phyloP scores from a whole-genome alignment of 2,888 invertebrate species.

The Habrosyne pyritoides region DNA sequence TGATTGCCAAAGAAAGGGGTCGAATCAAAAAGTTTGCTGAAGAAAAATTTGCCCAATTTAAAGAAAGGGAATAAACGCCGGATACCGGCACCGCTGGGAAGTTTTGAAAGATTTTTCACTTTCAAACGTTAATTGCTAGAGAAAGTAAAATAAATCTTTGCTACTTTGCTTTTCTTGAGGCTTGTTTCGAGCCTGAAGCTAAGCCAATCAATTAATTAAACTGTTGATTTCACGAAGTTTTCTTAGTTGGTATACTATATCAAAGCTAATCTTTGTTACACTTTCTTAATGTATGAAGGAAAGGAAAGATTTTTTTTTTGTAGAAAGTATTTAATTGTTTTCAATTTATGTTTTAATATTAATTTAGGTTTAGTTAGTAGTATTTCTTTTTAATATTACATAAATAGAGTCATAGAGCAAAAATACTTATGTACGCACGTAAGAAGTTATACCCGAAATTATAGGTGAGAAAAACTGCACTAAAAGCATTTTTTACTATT shows the following conservation, averaged over 20 bases:
- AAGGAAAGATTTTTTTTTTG: neutral
- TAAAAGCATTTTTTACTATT: too few relatives aligned
- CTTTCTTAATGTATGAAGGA: neutral
- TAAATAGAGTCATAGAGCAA: too few relatives aligned
- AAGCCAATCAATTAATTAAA: slow-evolving; percentile 78
- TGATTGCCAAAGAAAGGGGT: slow-evolving; percentile 78
- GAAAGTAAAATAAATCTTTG: slow-evolving; percentile 79
- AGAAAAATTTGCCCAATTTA: slow-evolving; percentile 80
- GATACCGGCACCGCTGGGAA: slow-evolving; percentile 54
- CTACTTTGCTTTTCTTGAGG: slow-evolving; percentile 69
- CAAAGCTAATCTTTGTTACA: slow-evolving; percentile 11
- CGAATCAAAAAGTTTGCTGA: slow-evolving; percentile 75
- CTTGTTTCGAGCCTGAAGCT: slow-evolving; percentile 60
- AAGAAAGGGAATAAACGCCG: slow-evolving; percentile 73
- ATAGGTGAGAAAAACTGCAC: too few relatives aligned
- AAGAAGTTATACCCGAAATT: too few relatives aligned
- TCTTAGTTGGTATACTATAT: slow-evolving; percentile 10
- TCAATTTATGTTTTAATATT: too few relatives aligned
- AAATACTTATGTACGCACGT: too few relatives aligned
- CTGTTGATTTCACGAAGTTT: slow-evolving; percentile 49
- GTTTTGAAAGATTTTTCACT: slow-evolving; percentile 81
- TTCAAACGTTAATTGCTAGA: slow-evolving; percentile 78
- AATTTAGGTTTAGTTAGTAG: too few relatives aligned
- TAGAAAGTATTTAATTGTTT: neutral
- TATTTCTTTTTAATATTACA: too few relatives aligned